These are phyloP conservation scores for Patella pellucida DNA, from an alignment of 2,888 invertebrate species.

Conservation along the genomic window DNA sequence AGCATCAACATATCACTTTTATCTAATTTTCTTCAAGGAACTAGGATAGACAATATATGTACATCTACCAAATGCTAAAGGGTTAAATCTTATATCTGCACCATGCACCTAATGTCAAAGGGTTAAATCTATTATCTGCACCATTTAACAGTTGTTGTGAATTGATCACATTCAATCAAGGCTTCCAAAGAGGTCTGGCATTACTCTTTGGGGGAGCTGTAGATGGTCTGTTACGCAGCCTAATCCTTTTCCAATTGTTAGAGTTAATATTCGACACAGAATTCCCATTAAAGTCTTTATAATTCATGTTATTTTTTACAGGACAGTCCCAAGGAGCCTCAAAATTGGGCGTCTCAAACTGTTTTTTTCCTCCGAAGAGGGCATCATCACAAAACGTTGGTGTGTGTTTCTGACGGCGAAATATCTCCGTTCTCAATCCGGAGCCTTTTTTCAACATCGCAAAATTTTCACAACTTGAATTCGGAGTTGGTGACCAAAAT, in stretches of 20 bases:
- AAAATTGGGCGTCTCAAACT: slow-evolving; percentile 55
- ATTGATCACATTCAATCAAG: background rate
- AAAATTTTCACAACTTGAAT: background rate
- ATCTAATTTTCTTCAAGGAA: no score
- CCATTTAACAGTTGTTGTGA: no score
- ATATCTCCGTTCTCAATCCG: slow-evolving; percentile 28
- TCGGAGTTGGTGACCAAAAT: slow-evolving; percentile 48
- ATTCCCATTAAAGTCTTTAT: background rate
- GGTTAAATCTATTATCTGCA: no score
- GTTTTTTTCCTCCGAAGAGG: slow-evolving; percentile 50
- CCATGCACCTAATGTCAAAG: no score
- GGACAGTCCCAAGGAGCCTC: slow-evolving; percentile 59
- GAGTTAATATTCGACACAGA: background rate
- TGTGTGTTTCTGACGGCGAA: slow-evolving; percentile 50
- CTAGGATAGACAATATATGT: no score
- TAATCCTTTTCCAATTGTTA: background rate
- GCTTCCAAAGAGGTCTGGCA: background rate
- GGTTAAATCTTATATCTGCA: no score
- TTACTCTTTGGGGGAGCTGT: background rate
- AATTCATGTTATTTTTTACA: background rate
- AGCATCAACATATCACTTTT: no score
- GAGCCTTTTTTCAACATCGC: background rate
- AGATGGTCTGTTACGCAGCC: background rate
- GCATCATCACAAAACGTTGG: slow-evolving; percentile 61
- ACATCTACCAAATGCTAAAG: no score